Evolutionary conservation across 1,140 invertebrate genomes (phyloP).

Genomic region (Sarcophaga bullata): DNA sequence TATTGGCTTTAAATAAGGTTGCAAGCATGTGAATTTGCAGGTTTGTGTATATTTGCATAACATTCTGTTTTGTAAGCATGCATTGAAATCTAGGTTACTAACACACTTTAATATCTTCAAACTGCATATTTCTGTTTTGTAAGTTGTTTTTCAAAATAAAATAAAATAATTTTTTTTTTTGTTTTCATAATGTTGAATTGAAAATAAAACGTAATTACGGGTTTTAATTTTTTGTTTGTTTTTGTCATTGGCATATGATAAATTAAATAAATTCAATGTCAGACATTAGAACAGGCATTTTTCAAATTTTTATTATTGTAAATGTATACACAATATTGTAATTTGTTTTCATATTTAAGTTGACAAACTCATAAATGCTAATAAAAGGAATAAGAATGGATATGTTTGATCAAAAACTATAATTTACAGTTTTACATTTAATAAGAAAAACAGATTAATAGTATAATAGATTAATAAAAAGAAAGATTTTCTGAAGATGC

Average conservation of each 20-base stretch:
- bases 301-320: not conserved
- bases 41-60: too few relatives aligned
- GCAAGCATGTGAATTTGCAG: not conserved
- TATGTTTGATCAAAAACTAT: too few relatives aligned
- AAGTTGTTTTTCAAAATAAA: not conserved
- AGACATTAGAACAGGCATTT: slow-evolving; percentile 7
- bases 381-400: too few relatives aligned
- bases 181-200: not conserved
- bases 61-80: not conserved
- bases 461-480: too few relatives aligned
- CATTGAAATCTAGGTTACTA: not conserved
- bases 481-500: too few relatives aligned
- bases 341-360: too few relatives aligned
- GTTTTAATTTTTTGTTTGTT: not conserved
- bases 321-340: not conserved
- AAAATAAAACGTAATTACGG: not conserved
- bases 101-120: slow-evolving; percentile 2
- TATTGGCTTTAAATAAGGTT: slow-evolving; percentile 16
- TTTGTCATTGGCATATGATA: not conserved
- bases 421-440: too few relatives aligned
- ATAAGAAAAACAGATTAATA: too few relatives aligned
- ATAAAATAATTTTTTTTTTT: not conserved
- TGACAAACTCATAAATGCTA: too few relatives aligned
- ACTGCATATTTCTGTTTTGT: not conserved
- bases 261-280: slow-evolving; percentile 20